These are phyloP conservation scores for Auanema sp. DNA, from an alignment of 2,888 invertebrate genomes.

Conservation along the genomic window DNA sequence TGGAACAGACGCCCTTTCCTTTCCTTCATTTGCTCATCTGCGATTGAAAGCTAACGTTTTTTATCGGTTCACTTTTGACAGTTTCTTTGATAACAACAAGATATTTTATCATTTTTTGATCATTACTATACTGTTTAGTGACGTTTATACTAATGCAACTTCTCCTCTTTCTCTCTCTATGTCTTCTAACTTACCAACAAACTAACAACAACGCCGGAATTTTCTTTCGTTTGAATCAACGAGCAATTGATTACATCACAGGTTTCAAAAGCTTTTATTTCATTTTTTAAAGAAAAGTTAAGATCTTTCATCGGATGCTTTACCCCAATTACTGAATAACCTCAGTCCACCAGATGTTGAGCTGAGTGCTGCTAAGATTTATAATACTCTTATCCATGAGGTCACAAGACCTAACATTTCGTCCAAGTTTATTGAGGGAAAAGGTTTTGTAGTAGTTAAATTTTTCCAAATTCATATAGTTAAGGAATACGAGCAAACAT, in stretches of 20 bases:
- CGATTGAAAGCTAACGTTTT: too few species aligned
- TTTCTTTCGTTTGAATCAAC: constrained; percentile 39
- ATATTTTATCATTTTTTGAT: too few species aligned
- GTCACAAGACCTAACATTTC: constrained; percentile 44
- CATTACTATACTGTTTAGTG: too few species aligned
- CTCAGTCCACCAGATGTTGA: constrained; percentile 36
- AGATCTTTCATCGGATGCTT: constrained; percentile 21
- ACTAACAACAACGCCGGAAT: constrained; percentile 28
- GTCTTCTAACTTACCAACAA: too few species aligned
- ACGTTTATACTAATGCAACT: too few species aligned
- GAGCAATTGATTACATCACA: constrained; percentile 39
- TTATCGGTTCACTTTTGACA: too few species aligned
- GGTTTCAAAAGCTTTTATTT: constrained; percentile 17
- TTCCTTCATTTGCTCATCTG: too few species aligned
- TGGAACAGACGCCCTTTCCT: too few species aligned
- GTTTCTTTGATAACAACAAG: too few species aligned
- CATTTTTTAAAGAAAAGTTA: not conserved
- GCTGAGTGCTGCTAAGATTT: constrained; percentile 24
- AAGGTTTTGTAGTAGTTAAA: constrained; percentile 23
- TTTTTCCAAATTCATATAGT: not conserved
- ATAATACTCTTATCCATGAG: constrained; percentile 23
- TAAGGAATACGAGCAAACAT: constrained; percentile 33
- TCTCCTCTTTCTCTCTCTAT: too few species aligned
- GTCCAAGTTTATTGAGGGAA: constrained; percentile 46
- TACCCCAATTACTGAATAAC: constrained; percentile 40